Percentiles rank a stretch among this genome's conserved stretches.
Evolutionary conservation across 2,797 vertebrate species (phyloP).

Genomic region (Enteromius trimaculatus): DNA sequence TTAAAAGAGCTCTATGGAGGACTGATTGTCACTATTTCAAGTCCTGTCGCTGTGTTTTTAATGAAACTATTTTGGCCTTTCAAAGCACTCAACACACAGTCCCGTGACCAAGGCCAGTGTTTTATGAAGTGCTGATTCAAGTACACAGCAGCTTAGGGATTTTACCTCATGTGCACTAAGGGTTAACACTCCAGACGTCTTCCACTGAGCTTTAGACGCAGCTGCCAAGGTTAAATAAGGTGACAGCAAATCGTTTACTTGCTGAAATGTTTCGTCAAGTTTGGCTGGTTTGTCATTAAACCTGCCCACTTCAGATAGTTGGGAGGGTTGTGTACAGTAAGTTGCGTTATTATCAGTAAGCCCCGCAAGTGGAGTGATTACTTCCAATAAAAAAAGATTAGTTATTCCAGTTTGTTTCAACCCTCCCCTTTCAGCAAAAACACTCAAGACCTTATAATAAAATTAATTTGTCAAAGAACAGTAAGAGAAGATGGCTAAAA

Average conservation of each 20-base stretch:
- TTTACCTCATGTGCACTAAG: constrained; percentile 45
- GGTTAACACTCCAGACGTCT: constrained; percentile 56
- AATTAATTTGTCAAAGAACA: constrained; percentile 41
- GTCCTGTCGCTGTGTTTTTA: constrained; percentile 4
- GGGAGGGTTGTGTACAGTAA: constrained; percentile 44
- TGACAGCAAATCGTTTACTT: constrained; percentile 66
- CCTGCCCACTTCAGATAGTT: constrained; percentile 44
- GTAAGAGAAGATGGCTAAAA: constrained; percentile 63
- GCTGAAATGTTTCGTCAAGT: constrained; percentile 65
- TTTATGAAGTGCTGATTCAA: constrained; percentile 59
- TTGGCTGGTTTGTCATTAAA: constrained; percentile 64
- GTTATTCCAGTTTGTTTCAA: constrained; percentile 52
- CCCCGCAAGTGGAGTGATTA: constrained; percentile 43
- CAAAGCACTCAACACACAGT: constrained; percentile 12
- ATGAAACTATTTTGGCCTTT: constrained; percentile 16
- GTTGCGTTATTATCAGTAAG: constrained; percentile 48
- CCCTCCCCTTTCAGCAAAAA: constrained; percentile 19
- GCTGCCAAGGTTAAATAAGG: constrained; percentile 68
- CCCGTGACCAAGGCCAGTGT: constrained; percentile 49
- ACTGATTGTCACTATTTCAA: constrained; percentile 21
- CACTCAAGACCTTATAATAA: constrained; percentile 46
- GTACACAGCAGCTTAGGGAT: constrained; percentile 47
- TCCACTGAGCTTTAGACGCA: constrained; percentile 50
- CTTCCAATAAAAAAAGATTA: constrained; percentile 52
- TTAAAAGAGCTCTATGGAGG: not conserved